A percentile compares a stretch with the other conserved stretches of the same genome.
These are phyloP conservation scores for Panzeria rudis DNA, from an alignment of 2,888 invertebrate species.

Conservation along the genomic window DNA sequence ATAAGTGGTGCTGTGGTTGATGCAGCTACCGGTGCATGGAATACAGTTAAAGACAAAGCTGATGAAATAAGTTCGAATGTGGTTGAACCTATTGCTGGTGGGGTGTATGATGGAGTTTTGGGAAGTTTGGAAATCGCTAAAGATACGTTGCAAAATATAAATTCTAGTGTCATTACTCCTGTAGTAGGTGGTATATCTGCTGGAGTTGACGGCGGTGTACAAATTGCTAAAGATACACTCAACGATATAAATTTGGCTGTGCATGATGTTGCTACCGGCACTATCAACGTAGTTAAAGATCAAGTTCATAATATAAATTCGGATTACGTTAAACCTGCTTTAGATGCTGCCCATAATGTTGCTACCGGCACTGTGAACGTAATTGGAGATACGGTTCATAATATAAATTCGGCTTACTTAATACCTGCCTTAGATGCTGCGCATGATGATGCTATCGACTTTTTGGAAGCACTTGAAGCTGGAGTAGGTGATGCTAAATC, in stretches of 20 bases:
- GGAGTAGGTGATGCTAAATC: neutral
- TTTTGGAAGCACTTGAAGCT: neutral
- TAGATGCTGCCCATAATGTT: neutral
- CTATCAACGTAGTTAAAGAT: neutral
- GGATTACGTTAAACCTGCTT: neutral
- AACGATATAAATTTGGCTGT: no score
- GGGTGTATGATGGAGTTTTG: neutral
- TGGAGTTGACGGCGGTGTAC: neutral
- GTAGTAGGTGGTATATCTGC: neutral
- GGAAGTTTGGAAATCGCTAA: neutral
- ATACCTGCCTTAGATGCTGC: no score
- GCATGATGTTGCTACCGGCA: no score
- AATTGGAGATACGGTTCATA: no score
- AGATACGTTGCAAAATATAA: neutral
- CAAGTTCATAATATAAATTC: neutral
- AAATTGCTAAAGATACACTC: no score
- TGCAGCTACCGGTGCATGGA: no score
- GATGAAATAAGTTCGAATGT: no score
- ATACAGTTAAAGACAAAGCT: no score
- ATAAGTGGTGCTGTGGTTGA: no score
- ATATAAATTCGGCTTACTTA: no score
- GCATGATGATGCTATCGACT: no score
- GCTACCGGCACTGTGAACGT: neutral
- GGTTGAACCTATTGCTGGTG: neutral
- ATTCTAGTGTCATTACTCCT: neutral